Conservation (phyloP, 2,113 vertebrate species). For the Larimichthys crocea region DNA sequence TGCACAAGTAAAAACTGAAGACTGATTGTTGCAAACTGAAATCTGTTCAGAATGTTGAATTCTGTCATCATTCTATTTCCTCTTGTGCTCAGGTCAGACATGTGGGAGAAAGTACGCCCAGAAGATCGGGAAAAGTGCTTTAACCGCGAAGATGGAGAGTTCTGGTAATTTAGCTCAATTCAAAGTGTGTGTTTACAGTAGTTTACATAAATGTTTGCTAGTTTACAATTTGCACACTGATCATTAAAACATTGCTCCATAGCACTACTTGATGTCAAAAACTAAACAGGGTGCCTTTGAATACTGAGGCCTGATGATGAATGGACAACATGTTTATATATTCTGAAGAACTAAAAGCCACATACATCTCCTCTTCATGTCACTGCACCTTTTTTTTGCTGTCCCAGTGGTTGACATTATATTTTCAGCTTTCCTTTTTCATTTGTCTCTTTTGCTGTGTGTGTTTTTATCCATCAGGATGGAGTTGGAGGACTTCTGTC, state of each 20-base stretch:
- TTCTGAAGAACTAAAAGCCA: not conserved
- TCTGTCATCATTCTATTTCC: not conserved
- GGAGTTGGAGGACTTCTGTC: slow-evolving; percentile 60
- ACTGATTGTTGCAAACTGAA: not conserved
- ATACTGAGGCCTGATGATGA: not conserved
- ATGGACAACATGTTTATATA: too few relatives aligned
- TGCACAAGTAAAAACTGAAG: not conserved
- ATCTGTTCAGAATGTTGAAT: not conserved
- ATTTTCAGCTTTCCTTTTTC: not conserved
- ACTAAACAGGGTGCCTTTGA: not conserved
- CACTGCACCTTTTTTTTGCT: not conserved
- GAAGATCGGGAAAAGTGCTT: slow-evolving; percentile 42
- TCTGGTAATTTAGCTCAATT: slow-evolving; percentile 51
- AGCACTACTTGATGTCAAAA: not conserved
- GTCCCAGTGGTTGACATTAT: not conserved
- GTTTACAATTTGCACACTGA: not conserved
- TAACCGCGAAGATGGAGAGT: slow-evolving; percentile 57
- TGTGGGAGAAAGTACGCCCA: slow-evolving; percentile 38
- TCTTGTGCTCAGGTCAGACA: slow-evolving; percentile 41
- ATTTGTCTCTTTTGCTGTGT: not conserved
- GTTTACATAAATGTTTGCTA: not conserved
- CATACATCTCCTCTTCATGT: not conserved
- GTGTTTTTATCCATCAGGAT: slow-evolving; percentile 46
- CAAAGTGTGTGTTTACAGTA: not conserved
- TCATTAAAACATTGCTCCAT: not conserved